Conservation (phyloP, 2,797 vertebrate species). For the Rhynchonycteris naso region DNA sequence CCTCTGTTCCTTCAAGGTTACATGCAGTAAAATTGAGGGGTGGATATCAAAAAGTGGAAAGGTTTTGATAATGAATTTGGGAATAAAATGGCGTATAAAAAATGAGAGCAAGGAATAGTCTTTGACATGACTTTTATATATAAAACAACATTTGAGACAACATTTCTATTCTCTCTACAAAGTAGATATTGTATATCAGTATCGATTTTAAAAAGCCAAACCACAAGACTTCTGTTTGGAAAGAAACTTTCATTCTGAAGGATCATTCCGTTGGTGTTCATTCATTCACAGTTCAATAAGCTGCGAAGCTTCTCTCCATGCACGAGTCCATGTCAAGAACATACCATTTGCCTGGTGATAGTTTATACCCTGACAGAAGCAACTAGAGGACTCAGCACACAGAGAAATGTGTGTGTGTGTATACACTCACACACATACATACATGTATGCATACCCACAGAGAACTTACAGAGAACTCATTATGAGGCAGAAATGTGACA, state of each 20-base stretch:
- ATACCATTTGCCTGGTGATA: background rate
- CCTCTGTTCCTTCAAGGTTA: background rate
- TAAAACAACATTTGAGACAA: background rate
- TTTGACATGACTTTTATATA: background rate
- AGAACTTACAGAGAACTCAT: background rate
- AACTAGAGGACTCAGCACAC: background rate
- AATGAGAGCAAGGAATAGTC: background rate
- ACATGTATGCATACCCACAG: background rate
- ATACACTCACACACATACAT: no score
- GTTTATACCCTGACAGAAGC: background rate
- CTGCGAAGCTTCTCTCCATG: no score
- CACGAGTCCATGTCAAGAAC: background rate
- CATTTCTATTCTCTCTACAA: background rate
- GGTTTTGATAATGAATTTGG: background rate
- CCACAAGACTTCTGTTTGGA: background rate
- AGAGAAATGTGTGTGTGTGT: background rate
- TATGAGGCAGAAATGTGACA: background rate
- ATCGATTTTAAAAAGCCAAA: background rate
- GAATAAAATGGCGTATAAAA: background rate
- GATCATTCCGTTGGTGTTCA: background rate
- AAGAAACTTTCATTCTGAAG: background rate
- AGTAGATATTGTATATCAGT: background rate
- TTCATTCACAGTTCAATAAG: background rate
- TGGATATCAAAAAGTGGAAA: background rate
- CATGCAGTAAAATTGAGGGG: background rate